Evolutionary conservation across 2,797 vertebrate genomes (phyloP), one percentile per base, ranked within the genome.

Genomic region (Crotalus adamanteus): DNA sequence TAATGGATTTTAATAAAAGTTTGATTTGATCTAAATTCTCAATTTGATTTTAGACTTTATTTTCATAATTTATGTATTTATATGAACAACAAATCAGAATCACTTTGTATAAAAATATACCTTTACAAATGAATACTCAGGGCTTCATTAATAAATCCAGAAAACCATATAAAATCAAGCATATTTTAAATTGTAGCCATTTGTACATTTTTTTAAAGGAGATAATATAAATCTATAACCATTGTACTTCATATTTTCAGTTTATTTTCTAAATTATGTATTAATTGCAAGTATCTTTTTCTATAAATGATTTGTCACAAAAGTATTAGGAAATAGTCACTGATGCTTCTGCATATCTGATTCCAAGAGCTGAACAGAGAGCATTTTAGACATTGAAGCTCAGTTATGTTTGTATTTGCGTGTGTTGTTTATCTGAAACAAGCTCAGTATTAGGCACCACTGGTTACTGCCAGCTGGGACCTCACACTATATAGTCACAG

Each of bases 391-490:
- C 96, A 95, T 96, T 94, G 93, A 95, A 96, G 83, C 92, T 92
- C 94, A 94, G 88, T 96, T 95, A 93, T 96, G 95, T 95, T 97
- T 97, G 95, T 94, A 95, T 97, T 98, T 98, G 97, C 97, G 95
- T 96, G 95, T 96, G 96, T 97, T 96, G 97, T 97, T 97, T 96
- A 94, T 97, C 92, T 96, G 98, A 97, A 96, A 98, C 97, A 98
- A 97, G 97, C 96, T 97, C 97, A 98, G 98, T 99, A 98, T 98
- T 98, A 97, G 97, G 97, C 97, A 97, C 97, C 97, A 96, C 97
- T 98, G 97, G 98, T 98, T 98, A 96, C 98, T 98, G 98, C 99
- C 99, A 99, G 98, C 98, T 97, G 98, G 98, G 96, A 92, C 96
- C 96, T 97, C 93, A 87, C 97, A 97, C 96, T 96, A 95, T 96